These are phyloP conservation scores for Stenurella melanura DNA, from an alignment of 2,888 invertebrate species.

Conservation along the genomic window DNA sequence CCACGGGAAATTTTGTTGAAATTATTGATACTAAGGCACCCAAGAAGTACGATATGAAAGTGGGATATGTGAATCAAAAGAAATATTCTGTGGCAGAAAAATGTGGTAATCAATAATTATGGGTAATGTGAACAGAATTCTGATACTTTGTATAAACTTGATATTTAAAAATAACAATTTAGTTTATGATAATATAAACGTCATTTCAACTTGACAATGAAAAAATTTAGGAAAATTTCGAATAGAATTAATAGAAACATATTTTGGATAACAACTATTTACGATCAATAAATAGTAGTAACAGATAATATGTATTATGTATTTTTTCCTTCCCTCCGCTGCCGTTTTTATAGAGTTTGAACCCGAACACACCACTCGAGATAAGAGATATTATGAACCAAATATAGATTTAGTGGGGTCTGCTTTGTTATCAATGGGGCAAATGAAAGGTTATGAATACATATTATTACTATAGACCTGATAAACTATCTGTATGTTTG, in stretches of 20 bases:
- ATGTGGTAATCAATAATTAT: no score
- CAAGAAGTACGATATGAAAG: no score
- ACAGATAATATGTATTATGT: constrained; percentile 7
- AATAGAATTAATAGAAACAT: background rate
- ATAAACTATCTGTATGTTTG: constrained; percentile 16
- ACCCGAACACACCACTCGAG: constrained; percentile 53
- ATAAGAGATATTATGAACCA: constrained; percentile 49
- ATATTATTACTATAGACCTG: constrained; percentile 36
- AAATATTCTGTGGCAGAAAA: no score
- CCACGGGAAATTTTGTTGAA: no score
- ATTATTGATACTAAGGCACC: no score
- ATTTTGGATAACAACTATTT: constrained; percentile 5
- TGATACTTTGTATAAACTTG: no score
- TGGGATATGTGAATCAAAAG: no score
- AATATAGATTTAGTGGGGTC: constrained; percentile 55
- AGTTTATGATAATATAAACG: background rate
- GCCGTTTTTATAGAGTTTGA: constrained; percentile 49
- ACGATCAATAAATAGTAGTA: constrained; percentile 19
- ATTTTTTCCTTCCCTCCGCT: constrained; percentile 16
- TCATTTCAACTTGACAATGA: constrained; percentile 11
- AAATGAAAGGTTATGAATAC: constrained; percentile 51
- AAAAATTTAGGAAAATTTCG: background rate
- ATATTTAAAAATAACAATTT: no score
- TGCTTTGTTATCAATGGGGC: constrained; percentile 51
- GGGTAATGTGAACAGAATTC: no score